A percentile compares a stretch with the other conserved stretches of the same genome.
phyloP scores from a whole-genome alignment of 2,888 invertebrate species.

The Cybosia mesomella region DNA sequence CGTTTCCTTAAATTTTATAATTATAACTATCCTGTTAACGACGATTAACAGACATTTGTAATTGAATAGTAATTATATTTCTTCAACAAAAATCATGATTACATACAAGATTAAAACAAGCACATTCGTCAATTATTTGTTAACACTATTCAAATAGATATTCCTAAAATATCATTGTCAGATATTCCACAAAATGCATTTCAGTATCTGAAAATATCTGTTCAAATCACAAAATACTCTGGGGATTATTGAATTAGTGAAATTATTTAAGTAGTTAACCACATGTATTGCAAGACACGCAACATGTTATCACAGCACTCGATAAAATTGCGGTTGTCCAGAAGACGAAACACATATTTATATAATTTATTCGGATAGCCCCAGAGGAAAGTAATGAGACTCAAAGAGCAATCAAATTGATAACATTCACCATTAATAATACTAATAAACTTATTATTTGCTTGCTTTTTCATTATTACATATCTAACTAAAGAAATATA shows the following conservation, averaged over 20 bases:
- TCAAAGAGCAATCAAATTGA: slow-evolving; percentile 63
- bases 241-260: slow-evolving; percentile 62
- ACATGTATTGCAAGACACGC: slow-evolving; percentile 64
- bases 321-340: slow-evolving; percentile 76
- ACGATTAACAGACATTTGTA: slow-evolving; percentile 49
- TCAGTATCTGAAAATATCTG: slow-evolving; percentile 59
- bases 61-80: slow-evolving; percentile 56
- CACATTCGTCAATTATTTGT: slow-evolving; percentile 55
- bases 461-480: slow-evolving; percentile 43
- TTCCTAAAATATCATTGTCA: slow-evolving; percentile 54
- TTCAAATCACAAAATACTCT: slow-evolving; percentile 64
- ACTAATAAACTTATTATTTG: slow-evolving; percentile 55
- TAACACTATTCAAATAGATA: slow-evolving; percentile 50
- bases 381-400: slow-evolving; percentile 66
- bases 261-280: slow-evolving; percentile 61
- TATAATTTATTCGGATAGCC: slow-evolving; percentile 58
- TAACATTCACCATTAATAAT: slow-evolving; percentile 54
- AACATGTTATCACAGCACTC: slow-evolving; percentile 82
- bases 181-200: slow-evolving; percentile 67
- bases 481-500: slow-evolving; percentile 39
- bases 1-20: slow-evolving; percentile 17
- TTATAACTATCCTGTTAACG: slow-evolving; percentile 51
- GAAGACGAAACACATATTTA: slow-evolving; percentile 65
- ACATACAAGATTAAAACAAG: slow-evolving; percentile 66
- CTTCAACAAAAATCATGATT: slow-evolving; percentile 67